Conservation (phyloP, 2,113 vertebrate species). For the Lagopus muta region DNA sequence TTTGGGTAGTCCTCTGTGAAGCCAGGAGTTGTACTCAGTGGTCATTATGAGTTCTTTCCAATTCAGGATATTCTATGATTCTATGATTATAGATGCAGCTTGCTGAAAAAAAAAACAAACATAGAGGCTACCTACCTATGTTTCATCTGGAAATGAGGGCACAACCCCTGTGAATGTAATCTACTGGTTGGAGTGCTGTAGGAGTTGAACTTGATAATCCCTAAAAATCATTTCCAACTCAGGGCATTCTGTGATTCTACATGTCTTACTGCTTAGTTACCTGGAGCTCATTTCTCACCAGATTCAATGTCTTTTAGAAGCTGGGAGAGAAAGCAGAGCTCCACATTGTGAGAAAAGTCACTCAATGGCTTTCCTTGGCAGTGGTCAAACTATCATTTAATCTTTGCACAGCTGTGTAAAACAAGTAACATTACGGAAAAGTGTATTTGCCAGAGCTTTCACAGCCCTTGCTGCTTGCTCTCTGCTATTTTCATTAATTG, state of each 20-base stretch:
- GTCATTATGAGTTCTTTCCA: no score
- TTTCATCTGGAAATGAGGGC: neutral
- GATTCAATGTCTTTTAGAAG: neutral
- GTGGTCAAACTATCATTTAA: neutral
- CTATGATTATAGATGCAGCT: neutral
- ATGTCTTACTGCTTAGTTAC: neutral
- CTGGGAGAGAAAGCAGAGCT: neutral
- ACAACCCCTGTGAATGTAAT: accelerated
- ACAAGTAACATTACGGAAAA: neutral
- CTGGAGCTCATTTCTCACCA: neutral
- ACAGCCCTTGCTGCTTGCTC: neutral
- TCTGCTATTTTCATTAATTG: neutral
- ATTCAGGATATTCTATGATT: no score
- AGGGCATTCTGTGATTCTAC: no score
- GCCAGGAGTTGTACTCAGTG: no score
- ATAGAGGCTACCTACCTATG: accelerated
- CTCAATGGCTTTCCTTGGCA: neutral
- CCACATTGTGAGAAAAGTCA: neutral
- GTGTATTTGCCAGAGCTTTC: neutral
- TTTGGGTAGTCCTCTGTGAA: no score
- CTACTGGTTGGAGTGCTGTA: neutral
- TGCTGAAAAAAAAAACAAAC: neutral
- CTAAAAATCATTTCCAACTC: no score
- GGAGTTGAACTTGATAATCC: no score
- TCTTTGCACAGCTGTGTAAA: neutral